Conservation (phyloP, 37 sponge, comb jelly and placozoan species). For the Theonella swinhoei region DNA sequence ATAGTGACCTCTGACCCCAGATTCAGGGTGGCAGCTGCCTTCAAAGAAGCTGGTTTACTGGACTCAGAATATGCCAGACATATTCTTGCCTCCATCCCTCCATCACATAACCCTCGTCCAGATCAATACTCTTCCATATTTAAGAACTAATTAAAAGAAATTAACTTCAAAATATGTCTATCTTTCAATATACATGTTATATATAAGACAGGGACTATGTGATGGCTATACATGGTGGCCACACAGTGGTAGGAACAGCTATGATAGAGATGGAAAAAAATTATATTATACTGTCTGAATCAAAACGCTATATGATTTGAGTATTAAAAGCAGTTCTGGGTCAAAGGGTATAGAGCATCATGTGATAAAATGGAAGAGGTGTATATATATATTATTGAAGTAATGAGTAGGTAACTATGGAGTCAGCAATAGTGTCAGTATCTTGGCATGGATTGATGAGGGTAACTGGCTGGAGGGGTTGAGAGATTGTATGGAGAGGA, state of each 20-base stretch:
- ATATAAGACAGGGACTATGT: too few species aligned
- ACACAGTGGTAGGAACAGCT: too few species aligned
- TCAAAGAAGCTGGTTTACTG: slow-evolving; percentile 82
- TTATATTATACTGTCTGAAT: too few species aligned
- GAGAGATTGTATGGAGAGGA: not conserved
- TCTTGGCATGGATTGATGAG: slow-evolving; percentile 34
- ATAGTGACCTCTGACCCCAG: slow-evolving; percentile 73
- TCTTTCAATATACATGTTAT: not conserved
- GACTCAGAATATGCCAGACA: slow-evolving; percentile 75
- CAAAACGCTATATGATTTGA: too few species aligned
- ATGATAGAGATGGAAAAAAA: too few species aligned
- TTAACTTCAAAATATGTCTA: not conserved
- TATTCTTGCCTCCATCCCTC: slow-evolving; percentile 64
- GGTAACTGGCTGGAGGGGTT: not conserved
- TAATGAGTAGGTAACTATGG: not conserved
- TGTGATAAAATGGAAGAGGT: not conserved
- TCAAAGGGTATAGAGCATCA: too few species aligned
- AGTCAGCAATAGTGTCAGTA: not conserved
- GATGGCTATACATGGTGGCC: too few species aligned
- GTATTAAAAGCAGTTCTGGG: too few species aligned
- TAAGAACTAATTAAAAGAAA: slow-evolving; percentile 25
- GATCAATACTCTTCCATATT: slow-evolving; percentile 83
- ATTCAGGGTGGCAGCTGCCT: slow-evolving; percentile 73
- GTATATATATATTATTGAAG: not conserved
- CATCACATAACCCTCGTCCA: slow-evolving; percentile 68